These are phyloP conservation scores for Rousettus leschenaultii DNA, from an alignment of 2,113 vertebrate species.

Conservation along the genomic window DNA sequence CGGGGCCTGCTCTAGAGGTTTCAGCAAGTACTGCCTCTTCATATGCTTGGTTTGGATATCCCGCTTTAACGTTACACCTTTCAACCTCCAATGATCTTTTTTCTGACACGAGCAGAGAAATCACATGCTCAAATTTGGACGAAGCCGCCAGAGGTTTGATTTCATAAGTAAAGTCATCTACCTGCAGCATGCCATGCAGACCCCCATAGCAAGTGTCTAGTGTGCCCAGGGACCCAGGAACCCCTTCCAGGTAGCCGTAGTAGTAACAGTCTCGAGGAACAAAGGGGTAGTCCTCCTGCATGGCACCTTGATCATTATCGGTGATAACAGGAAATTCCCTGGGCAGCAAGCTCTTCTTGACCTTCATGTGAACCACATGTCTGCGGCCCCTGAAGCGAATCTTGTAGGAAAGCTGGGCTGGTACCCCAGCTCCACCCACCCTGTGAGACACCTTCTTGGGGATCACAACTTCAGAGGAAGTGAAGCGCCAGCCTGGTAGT, in stretches of 20 bases:
- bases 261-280: constrained; percentile 78
- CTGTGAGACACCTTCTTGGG: constrained; percentile 65
- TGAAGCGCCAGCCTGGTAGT: constrained; percentile 39
- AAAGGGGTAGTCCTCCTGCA: constrained; percentile 68
- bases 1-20: background rate
- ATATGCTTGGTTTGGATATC: background rate
- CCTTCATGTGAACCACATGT: constrained; percentile 68
- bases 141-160: constrained; percentile 76
- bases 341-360: constrained; percentile 65
- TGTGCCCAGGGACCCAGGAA: constrained; percentile 72
- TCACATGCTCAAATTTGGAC: constrained; percentile 70
- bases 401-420: constrained; percentile 58
- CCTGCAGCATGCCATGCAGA: constrained; percentile 73
- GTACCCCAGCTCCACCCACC: background rate
- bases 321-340: constrained; percentile 75
- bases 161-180: constrained; percentile 70
- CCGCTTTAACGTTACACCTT: background rate
- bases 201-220: constrained; percentile 77
- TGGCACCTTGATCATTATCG: constrained; percentile 26
- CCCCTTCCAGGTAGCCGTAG: constrained; percentile 75
- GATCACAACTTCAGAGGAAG: constrained; percentile 69
- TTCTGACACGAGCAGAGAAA: constrained; percentile 72
- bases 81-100: background rate
- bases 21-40: background rate
- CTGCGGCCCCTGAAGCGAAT: constrained; percentile 68